A percentile compares a stretch with the other conserved stretches of the same genome.
These are phyloP conservation scores for Lineus longissimus DNA, from an alignment of 1,140 invertebrate genomes.

Conservation along the genomic window DNA sequence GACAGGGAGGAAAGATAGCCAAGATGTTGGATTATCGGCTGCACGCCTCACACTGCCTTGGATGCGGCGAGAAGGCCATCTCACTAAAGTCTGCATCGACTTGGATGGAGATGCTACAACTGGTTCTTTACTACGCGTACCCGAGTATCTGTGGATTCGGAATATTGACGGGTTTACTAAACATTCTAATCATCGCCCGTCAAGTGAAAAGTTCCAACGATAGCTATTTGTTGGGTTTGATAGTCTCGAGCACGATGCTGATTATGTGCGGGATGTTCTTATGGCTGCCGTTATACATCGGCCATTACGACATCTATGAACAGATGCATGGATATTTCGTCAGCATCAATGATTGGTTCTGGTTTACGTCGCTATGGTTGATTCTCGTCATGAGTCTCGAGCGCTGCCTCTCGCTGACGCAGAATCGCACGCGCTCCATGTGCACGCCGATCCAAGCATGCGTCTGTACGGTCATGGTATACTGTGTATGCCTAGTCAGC, in stretches of 20 bases:
- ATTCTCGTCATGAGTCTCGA: constrained; percentile 43
- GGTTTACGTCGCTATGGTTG: constrained; percentile 43
- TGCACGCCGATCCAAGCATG: constrained; percentile 37
- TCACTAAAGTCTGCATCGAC: background rate
- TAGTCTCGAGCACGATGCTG: constrained; percentile 32
- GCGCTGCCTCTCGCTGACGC: constrained; percentile 34
- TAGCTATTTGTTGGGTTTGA: constrained; percentile 41
- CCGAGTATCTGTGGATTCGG: constrained; percentile 37
- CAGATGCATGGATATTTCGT: constrained; percentile 33
- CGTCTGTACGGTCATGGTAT: constrained; percentile 37
- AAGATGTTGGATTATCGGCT: constrained; percentile 2
- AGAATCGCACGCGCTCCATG: constrained; percentile 28
- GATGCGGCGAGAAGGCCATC: background rate
- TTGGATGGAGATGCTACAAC: constrained; percentile 40
- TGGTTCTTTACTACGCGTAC: constrained; percentile 38
- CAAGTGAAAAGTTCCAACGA: constrained; percentile 37
- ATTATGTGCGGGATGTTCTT: constrained; percentile 27
- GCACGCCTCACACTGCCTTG: constrained; percentile 1
- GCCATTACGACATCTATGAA: constrained; percentile 22
- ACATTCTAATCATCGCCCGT: constrained; percentile 32
- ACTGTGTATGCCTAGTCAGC: constrained; percentile 40
- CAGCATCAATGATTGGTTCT: constrained; percentile 42
- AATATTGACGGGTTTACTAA: constrained; percentile 35
- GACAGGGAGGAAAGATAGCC: no score
- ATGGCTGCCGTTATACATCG: constrained; percentile 34